These are phyloP conservation scores for Malurus leucopterus DNA, from an alignment of 2,797 vertebrate genomes.

Conservation along the genomic window DNA sequence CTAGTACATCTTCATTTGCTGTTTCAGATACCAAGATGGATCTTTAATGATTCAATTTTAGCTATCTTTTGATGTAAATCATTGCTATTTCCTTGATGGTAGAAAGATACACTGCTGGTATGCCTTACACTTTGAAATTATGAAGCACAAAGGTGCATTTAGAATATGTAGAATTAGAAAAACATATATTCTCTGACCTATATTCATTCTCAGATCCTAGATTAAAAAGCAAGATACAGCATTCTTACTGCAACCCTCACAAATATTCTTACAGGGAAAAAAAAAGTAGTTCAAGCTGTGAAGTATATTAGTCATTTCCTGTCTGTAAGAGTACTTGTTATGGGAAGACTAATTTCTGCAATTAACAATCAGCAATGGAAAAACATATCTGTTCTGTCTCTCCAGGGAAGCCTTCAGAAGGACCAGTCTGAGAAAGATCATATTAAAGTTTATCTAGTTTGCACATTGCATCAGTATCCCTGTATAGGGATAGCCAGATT, in stretches of 20 bases:
- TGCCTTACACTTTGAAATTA: not conserved
- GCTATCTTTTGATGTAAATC: not conserved
- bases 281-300: not conserved
- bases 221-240: not conserved
- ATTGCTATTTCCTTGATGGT: not conserved
- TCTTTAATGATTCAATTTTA: not conserved
- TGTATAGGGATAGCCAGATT: constrained; percentile 29
- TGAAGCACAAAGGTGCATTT: not conserved
- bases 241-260: not conserved
- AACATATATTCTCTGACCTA: not conserved
- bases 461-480: constrained; percentile 52
- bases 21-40: not conserved
- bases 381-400: not conserved
- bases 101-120: not conserved
- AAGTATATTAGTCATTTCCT: not conserved
- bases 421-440: not conserved
- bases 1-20: not conserved
- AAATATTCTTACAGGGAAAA: not conserved
- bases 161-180: not conserved
- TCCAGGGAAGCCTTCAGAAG: not conserved
- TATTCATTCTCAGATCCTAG: not conserved
- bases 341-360: not conserved
- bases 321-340: not conserved
- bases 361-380: not conserved
- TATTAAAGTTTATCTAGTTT: constrained; percentile 30